Evolutionary conservation across 2,888 invertebrate species (phyloP), one percentile per base, ranked within the genome.

Genomic region (Drosophila eohydei): DNA sequence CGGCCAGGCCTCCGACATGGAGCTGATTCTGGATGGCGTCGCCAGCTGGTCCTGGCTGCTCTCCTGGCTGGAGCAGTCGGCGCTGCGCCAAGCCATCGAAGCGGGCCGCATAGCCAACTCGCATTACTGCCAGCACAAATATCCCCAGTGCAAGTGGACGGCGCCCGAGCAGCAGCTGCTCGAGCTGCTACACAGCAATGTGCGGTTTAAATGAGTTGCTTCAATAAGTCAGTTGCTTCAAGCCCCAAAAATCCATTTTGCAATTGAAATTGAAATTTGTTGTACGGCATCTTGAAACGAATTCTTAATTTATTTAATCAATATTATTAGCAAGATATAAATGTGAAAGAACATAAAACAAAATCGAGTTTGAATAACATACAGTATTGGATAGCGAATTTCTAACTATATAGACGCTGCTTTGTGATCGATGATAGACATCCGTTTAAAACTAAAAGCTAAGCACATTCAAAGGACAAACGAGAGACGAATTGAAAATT

Each of bases 11-110:
- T 91, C 92, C 1, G 94, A 93, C 68, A 74, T 91, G 7, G 94
- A 94, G 71, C 94, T 94, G 87, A 92, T 94, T 46, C 85, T 94
- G 9, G 94, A 94, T 78, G 94, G 94, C 2, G 57, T 94, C 8
- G 91, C 93, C 28, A 93, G 93, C 76, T 94, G 91, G 65, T 77
- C 90, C n/a, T 94, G 94, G 94, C 46, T 94, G 8, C 78, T 91
- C 14, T 78, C 91, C 52, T 81, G 92, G 40, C 90, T 95, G 56
- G 92, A 93, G 34, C 94, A 94, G 0, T 94, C 94, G 0, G 92
- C 94, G 0, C 90, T 95, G 3, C 93, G 93, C 21, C 93, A 94
- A 44, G 94, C 95, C 2, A 90, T 95, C 30, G 92, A 93, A 60
- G 91, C 93, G 1, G 95, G 94, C 0, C 91, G 75, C n/a, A 30